phyloP scores from a whole-genome alignment of 2,797 vertebrate genomes.

The Anguilla pacifica region DNA sequence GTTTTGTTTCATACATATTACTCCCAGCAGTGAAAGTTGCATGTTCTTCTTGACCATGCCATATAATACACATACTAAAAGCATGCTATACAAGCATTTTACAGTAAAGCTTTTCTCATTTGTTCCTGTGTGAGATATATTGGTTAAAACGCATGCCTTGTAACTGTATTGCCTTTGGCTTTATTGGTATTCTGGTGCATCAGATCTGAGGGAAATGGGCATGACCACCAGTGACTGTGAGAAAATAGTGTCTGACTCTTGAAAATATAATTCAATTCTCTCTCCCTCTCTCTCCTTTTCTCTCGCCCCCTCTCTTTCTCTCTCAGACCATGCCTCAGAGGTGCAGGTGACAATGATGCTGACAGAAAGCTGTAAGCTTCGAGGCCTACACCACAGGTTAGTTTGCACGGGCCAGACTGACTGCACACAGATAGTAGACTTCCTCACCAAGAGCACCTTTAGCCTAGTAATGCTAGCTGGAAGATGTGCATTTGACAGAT shows the following conservation, averaged over 20 bases:
- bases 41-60: no score
- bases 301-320: slow-evolving; percentile 26
- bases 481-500: background rate
- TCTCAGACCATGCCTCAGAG: slow-evolving; percentile 92
- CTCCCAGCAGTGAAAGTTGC: no score
- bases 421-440: background rate
- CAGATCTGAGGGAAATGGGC: background rate
- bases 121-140: no score
- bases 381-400: slow-evolving; percentile 97
- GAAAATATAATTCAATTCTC: background rate
- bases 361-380: slow-evolving; percentile 96
- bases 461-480: background rate
- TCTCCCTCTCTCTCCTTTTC: background rate
- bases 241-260: background rate
- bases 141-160: no score
- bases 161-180: background rate
- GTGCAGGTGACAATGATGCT: slow-evolving; percentile 99
- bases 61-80: no score
- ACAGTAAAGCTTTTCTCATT: no score
- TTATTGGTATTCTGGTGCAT: background rate
- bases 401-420: slow-evolving; percentile 32
- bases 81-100: no score
- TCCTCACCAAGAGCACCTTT: background rate
- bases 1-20: no score
- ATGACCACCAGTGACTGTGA: background rate